Percentiles rank a stretch among this genome's conserved stretches.
Conservation (phyloP, 2,888 invertebrate genomes). For the Epinotia nisella region DNA sequence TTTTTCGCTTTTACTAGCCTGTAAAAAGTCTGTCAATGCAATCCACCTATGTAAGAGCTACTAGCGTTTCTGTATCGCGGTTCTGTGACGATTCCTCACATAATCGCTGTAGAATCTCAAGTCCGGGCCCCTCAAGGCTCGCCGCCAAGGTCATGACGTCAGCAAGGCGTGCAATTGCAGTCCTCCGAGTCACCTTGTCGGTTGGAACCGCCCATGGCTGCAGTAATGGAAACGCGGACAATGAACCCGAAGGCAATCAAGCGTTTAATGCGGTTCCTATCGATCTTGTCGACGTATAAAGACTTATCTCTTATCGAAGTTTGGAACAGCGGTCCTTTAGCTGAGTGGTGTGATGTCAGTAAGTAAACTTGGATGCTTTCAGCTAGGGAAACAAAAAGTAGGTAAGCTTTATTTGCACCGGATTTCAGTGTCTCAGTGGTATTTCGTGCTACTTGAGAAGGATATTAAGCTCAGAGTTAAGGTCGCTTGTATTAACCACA, state of each 20-base stretch:
- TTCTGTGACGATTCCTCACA: no score
- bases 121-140: conserved; percentile 8
- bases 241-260: conserved; percentile 25
- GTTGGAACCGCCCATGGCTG: conserved; percentile 20
- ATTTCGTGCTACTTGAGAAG: no score
- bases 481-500: no score
- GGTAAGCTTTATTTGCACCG: neutral
- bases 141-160: conserved; percentile 12
- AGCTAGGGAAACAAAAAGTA: neutral
- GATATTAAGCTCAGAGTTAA: no score
- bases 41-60: no score
- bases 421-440: neutral
- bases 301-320: conserved; percentile 10
- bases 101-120: neutral
- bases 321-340: neutral
- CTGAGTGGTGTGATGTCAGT: neutral
- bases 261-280: conserved; percentile 23
- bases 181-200: conserved; percentile 33
- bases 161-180: conserved; percentile 31
- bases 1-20: no score
- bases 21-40: no score
- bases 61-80: no score
- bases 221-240: conserved; percentile 7
- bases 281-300: conserved; percentile 6
- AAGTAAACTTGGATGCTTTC: neutral